Percentiles rank a stretch among this genome's conserved stretches.
These are phyloP conservation scores for Orthosia gracilis DNA, from an alignment of 2,888 invertebrate genomes.

Conservation along the genomic window DNA sequence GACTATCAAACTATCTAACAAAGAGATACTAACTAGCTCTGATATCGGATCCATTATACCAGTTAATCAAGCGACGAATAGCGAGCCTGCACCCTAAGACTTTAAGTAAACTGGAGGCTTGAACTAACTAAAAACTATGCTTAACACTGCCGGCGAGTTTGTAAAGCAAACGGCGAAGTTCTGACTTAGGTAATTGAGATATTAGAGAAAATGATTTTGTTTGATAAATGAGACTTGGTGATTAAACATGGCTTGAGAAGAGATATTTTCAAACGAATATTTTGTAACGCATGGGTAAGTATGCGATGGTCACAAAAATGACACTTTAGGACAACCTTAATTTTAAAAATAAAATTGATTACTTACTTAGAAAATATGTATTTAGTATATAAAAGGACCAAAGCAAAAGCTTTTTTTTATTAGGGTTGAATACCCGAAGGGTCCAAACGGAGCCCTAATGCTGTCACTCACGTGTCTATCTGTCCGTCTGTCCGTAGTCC, in stretches of 20 bases:
- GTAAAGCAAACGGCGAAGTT: conserved; percentile 33
- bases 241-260: not conserved
- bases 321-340: too few relatives aligned
- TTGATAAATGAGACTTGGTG: conserved; percentile 6
- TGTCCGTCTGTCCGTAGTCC: too few relatives aligned
- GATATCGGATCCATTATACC: conserved; percentile 46
- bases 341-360: too few relatives aligned
- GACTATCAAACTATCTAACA: conserved; percentile 35
- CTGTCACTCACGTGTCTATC: too few relatives aligned
- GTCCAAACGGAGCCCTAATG: too few relatives aligned
- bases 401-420: too few relatives aligned
- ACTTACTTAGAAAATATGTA: too few relatives aligned
- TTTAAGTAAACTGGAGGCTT: conserved; percentile 38
- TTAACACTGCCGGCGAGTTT: conserved; percentile 28
- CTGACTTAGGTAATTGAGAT: conserved; percentile 36
- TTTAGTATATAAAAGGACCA: too few relatives aligned
- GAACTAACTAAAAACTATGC: conserved; percentile 53
- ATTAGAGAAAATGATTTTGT: conserved; percentile 22
- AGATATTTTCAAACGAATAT: not conserved
- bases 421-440: too few relatives aligned
- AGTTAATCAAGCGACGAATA: conserved; percentile 42
- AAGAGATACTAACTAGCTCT: conserved; percentile 39
- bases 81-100: conserved; percentile 13
- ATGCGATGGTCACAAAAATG: not conserved
- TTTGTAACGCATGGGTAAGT: too few relatives aligned